Percentiles rank a stretch among this genome's conserved stretches.
Evolutionary conservation across 2,888 invertebrate genomes (phyloP).

Genomic region (Globia sparganii): DNA sequence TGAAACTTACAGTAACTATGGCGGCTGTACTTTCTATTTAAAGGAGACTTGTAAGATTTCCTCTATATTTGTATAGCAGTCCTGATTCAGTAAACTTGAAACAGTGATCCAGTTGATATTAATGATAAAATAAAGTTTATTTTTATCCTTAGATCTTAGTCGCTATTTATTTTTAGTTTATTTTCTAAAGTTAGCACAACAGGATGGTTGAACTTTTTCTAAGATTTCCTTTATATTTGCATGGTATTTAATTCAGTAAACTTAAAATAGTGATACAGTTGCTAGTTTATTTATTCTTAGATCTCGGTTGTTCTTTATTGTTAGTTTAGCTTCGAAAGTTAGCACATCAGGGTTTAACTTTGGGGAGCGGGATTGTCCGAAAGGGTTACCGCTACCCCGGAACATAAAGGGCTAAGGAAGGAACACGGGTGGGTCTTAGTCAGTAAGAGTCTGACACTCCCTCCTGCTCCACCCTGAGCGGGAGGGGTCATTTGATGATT

Average conservation of each 20-base stretch:
- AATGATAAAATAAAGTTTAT: background rate
- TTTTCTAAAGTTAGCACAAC: background rate
- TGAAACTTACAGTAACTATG: background rate
- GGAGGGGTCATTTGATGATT: too few species aligned
- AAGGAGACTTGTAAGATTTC: background rate
- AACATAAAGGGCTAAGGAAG: too few species aligned
- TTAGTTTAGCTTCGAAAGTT: background rate
- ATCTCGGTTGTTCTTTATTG: background rate
- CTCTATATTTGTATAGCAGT: background rate
- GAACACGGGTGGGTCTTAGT: too few species aligned
- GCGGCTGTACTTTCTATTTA: too few species aligned
- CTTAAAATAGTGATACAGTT: background rate
- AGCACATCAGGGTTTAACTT: background rate
- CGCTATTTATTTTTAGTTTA: background rate
- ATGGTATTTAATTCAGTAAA: background rate
- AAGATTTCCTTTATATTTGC: background rate
- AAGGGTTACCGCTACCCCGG: too few species aligned
- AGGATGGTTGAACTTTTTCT: too few species aligned
- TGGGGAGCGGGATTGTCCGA: too few species aligned
- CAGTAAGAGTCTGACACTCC: too few species aligned
- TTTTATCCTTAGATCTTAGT: background rate
- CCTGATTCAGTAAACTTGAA: background rate
- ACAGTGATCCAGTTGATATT: background rate
- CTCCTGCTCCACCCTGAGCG: too few species aligned
- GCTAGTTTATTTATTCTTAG: background rate